These are phyloP conservation scores for Adelognathus sp. DNA, from an alignment of 2,888 invertebrate species.

Conservation along the genomic window DNA sequence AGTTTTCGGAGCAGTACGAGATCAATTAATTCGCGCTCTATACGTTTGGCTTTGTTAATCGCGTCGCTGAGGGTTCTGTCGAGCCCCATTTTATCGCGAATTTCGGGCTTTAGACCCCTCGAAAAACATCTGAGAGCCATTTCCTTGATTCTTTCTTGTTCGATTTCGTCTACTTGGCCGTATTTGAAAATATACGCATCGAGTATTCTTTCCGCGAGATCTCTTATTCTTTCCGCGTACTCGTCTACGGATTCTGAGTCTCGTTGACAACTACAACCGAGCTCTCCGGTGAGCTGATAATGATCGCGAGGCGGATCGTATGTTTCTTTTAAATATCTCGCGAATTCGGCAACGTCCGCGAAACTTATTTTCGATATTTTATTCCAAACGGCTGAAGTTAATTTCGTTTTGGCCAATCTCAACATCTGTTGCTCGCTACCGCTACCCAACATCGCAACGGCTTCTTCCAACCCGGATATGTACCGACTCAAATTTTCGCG, in stretches of 20 bases:
- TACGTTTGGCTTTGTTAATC: too few species aligned
- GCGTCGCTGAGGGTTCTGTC: too few species aligned
- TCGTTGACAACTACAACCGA: constrained; percentile 1
- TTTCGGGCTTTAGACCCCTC: too few species aligned
- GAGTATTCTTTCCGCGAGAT: background rate
- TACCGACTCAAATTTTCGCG: background rate
- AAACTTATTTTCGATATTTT: constrained; percentile 4
- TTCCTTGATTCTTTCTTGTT: too few species aligned
- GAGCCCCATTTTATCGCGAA: too few species aligned
- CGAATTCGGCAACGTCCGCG: background rate
- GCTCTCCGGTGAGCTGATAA: constrained; percentile 7
- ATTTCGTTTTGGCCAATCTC: background rate
- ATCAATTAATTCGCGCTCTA: too few species aligned
- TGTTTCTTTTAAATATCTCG: background rate
- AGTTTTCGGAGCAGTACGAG: too few species aligned
- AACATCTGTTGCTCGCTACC: background rate
- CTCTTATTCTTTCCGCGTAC: background rate
- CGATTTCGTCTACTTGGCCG: too few species aligned
- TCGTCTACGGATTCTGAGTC: background rate
- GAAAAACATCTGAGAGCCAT: too few species aligned
- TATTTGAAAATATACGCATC: background rate
- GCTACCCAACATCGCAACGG: background rate
- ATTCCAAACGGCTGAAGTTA: background rate
- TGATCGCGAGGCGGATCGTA: constrained; percentile 18
- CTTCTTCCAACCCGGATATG: background rate